Evolutionary conservation across 2,888 invertebrate species (phyloP).

Genomic region (Thymelicus sylvestris): DNA sequence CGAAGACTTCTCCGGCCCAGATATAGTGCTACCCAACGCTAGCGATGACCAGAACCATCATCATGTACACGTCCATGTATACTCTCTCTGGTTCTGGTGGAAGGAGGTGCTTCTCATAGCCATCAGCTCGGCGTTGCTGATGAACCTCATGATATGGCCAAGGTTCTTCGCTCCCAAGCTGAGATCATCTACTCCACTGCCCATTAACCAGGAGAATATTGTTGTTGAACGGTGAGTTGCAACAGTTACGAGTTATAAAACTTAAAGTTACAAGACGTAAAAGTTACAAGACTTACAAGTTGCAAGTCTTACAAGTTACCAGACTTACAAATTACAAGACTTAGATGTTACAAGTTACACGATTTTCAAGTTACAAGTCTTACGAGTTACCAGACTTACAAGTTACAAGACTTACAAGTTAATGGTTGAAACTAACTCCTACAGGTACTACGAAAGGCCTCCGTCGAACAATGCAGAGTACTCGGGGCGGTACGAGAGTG

Average conservation of each 20-base stretch:
- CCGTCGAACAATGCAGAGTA: constrained; percentile 60
- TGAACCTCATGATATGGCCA: constrained; percentile 88
- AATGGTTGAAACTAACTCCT: no score
- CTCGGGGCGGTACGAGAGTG: constrained; percentile 90
- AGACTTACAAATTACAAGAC: no score
- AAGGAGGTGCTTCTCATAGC: constrained; percentile 92
- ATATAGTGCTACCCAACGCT: constrained; percentile 53
- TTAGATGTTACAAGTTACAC: not conserved
- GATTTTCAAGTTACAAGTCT: no score
- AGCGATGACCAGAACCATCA: constrained; percentile 81
- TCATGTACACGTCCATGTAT: constrained; percentile 88
- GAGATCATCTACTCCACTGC: constrained; percentile 54
- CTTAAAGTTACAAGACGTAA: no score
- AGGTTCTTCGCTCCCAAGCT: constrained; percentile 68
- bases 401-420: no score
- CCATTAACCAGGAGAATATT: constrained; percentile 65
- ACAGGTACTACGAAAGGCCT: constrained; percentile 59
- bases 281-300: not conserved
- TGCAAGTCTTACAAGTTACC: no score
- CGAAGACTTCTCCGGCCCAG: constrained; percentile 57
- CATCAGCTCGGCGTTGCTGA: constrained; percentile 88
- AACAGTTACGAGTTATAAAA: no score
- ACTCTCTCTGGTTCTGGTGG: constrained; percentile 92
- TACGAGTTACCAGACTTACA: no score
- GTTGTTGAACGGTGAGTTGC: constrained; percentile 55